These are phyloP conservation scores for Psittacula echo DNA, from an alignment of 2,797 vertebrate species.

Conservation along the genomic window DNA sequence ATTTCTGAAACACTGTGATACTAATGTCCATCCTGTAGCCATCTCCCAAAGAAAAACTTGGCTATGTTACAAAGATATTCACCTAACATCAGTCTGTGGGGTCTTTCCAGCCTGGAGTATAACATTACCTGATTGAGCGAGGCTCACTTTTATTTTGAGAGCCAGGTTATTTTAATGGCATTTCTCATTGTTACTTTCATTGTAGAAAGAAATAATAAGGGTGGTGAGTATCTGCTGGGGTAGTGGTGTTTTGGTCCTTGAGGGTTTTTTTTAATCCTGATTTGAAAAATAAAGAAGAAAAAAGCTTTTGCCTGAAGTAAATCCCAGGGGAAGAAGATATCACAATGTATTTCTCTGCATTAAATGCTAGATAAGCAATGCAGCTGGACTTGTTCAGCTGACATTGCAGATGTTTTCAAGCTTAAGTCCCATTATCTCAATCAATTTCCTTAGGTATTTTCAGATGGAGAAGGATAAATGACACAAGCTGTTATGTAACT, in stretches of 20 bases:
- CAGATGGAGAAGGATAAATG: neutral
- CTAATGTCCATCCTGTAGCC: neutral
- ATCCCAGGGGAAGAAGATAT: neutral
- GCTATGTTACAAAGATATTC: neutral
- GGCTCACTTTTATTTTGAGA: neutral
- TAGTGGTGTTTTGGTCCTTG: neutral
- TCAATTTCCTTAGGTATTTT: neutral
- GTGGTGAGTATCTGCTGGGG: neutral
- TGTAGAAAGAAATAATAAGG: neutral
- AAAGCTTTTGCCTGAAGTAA: neutral
- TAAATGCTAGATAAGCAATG: neutral
- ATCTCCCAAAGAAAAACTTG: neutral
- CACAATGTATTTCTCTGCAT: neutral
- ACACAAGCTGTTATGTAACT: neutral
- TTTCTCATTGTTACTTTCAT: neutral
- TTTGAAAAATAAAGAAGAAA: neutral
- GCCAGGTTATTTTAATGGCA: neutral
- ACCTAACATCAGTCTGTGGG: rapidly evolving
- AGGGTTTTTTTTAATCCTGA: neutral
- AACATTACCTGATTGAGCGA: neutral
- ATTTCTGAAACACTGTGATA: neutral
- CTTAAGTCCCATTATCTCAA: neutral
- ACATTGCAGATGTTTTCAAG: neutral
- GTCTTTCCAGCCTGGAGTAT: neutral
- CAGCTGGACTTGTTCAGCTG: neutral